These are phyloP conservation scores for Rhea pennata DNA, from an alignment of 2,113 vertebrate genomes.

Conservation along the genomic window DNA sequence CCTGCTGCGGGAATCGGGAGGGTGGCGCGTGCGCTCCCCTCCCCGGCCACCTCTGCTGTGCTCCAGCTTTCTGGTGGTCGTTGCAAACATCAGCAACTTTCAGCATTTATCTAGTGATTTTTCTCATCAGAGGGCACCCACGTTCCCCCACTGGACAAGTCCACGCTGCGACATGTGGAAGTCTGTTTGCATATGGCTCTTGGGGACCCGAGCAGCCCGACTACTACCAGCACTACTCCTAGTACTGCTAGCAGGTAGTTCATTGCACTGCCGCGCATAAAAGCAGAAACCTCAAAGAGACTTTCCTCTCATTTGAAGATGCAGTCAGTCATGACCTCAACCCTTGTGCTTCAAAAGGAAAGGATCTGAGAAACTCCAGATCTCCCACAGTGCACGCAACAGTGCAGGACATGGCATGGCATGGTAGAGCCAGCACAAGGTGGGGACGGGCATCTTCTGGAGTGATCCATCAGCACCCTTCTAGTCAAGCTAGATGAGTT, in stretches of 20 bases:
- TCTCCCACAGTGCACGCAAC: background rate
- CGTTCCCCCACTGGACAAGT: background rate
- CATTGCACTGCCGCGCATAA: rapidly evolving
- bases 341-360: background rate
- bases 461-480: too few species aligned
- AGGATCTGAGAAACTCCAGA: background rate
- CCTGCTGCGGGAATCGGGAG: background rate
- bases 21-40: rapidly evolving
- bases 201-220: rapidly evolving
- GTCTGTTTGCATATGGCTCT: background rate
- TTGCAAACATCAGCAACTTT: background rate
- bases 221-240: too few species aligned
- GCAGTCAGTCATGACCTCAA: background rate
- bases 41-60: too few species aligned
- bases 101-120: background rate
- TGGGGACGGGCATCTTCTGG: background rate
- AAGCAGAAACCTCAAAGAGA: background rate
- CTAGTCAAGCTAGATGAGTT: rapidly evolving
- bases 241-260: rapidly evolving
- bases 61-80: background rate
- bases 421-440: background rate
- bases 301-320: background rate
- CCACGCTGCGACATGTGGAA: background rate
- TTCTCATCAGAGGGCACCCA: background rate
- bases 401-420: rapidly evolving